Percentiles rank a stretch among this genome's conserved stretches.
These are phyloP conservation scores for Dendrolimus houi DNA, from an alignment of 2,888 invertebrate species.

Conservation along the genomic window DNA sequence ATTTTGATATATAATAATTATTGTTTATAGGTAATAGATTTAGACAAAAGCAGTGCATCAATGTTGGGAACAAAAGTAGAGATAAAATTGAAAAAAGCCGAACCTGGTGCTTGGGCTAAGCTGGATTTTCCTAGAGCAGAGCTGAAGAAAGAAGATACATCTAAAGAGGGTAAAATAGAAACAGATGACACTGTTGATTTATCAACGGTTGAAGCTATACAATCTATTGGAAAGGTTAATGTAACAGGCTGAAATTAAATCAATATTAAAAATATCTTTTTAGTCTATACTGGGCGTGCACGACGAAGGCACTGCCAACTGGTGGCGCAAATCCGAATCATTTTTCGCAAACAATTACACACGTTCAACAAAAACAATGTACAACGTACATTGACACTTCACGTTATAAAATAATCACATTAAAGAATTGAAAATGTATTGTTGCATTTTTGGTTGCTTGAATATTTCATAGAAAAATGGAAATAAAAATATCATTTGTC, in stretches of 20 bases:
- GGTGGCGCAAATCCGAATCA: too few species aligned
- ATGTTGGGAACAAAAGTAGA: slow-evolving; percentile 95
- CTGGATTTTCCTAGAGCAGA: slow-evolving; percentile 78
- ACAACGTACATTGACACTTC: too few species aligned
- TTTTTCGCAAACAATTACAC: too few species aligned
- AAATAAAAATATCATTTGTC: too few species aligned
- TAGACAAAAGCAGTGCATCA: slow-evolving; percentile 81
- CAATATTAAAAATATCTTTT: too few species aligned
- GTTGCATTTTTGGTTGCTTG: too few species aligned
- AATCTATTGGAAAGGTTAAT: slow-evolving; percentile 65
- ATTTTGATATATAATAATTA: neutral
- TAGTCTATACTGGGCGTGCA: too few species aligned
- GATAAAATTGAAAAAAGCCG: slow-evolving; percentile 91
- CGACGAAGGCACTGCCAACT: too few species aligned
- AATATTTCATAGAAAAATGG: too few species aligned
- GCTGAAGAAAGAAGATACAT: slow-evolving; percentile 26
- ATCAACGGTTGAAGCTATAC: slow-evolving; percentile 79
- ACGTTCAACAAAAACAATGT: too few species aligned
- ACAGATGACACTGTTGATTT: slow-evolving; percentile 83
- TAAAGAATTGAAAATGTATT: too few species aligned
- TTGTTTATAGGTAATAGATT: slow-evolving; percentile 82
- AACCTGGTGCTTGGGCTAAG: slow-evolving; percentile 88
- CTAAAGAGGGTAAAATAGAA: slow-evolving; percentile 22
- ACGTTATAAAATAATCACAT: too few species aligned
- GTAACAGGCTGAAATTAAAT: slow-evolving; percentile 29